phyloP scores from a whole-genome alignment of 2,797 vertebrate species.

The Platalea minor region DNA sequence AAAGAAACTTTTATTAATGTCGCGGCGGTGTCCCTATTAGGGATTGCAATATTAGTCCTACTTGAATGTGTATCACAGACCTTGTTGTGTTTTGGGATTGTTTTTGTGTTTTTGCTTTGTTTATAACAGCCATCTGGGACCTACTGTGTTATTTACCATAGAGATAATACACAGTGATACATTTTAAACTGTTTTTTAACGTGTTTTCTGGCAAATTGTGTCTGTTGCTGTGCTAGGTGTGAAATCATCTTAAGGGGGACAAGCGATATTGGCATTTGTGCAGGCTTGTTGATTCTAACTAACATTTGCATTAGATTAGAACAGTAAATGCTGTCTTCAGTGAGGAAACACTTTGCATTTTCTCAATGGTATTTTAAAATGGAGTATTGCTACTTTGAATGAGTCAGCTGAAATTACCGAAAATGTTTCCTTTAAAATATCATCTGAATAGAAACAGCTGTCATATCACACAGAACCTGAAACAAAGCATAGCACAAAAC shows the following conservation, averaged over 20 bases:
- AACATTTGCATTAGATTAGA: constrained; percentile 57
- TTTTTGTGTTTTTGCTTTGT: neutral
- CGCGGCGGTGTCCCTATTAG: neutral
- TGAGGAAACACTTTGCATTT: constrained; percentile 52
- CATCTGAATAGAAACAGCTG: constrained; percentile 73
- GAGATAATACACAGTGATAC: constrained; percentile 8
- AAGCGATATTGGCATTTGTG: constrained; percentile 4
- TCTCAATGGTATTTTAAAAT: constrained; percentile 56
- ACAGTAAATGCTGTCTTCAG: constrained; percentile 44
- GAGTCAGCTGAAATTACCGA: constrained; percentile 65
- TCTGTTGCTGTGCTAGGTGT: constrained; percentile 36
- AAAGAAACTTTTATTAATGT: neutral
- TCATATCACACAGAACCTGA: constrained; percentile 58
- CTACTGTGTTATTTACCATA: constrained; percentile 10
- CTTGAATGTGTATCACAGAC: neutral
- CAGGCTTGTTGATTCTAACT: constrained; percentile 39
- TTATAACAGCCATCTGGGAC: constrained; percentile 18
- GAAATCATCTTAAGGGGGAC: constrained; percentile 42
- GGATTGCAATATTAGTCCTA: neutral
- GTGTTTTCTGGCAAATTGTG: constrained; percentile 3
- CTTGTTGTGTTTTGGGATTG: neutral
- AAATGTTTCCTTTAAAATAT: constrained; percentile 51
- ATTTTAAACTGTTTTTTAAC: constrained; percentile 42
- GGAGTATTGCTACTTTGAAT: constrained; percentile 41
- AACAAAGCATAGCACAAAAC: constrained; percentile 59